A percentile compares a stretch with the other conserved stretches of the same genome.
Evolutionary conservation across 2,888 invertebrate genomes (phyloP).

Genomic region (Torymus tubicola): DNA sequence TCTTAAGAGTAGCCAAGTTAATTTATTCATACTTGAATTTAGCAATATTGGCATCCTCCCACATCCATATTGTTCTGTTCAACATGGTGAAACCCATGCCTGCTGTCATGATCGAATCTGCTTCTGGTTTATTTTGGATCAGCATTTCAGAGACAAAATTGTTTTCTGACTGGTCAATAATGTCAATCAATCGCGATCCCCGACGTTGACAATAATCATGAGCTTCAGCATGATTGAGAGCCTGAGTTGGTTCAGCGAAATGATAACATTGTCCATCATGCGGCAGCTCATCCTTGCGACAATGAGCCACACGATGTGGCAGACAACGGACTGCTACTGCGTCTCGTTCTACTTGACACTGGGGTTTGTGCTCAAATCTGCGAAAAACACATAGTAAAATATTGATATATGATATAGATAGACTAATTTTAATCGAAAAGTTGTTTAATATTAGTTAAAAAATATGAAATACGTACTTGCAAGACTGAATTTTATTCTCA

Average conservation of each 20-base stretch:
- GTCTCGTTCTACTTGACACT: conserved; percentile 72
- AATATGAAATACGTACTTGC: conserved; percentile 66
- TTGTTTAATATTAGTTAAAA: no score
- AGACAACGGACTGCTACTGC: conserved; percentile 75
- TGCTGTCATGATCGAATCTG: conserved; percentile 76
- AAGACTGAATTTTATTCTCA: conserved; percentile 75
- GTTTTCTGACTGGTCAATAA: conserved; percentile 78
- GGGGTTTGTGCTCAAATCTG: conserved; percentile 69
- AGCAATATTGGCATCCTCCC: conserved; percentile 73
- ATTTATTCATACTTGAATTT: conserved; percentile 67
- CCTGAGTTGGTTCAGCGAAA: conserved; percentile 72
- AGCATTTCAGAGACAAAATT: conserved; percentile 79
- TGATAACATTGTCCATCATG: conserved; percentile 78
- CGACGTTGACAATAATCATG: conserved; percentile 74
- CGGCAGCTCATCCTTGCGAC: conserved; percentile 77
- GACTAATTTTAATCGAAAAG: no score
- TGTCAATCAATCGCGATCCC: conserved; percentile 76
- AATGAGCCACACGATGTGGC: conserved; percentile 74
- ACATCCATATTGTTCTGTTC: conserved; percentile 75
- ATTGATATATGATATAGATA: no score
- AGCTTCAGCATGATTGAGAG: conserved; percentile 75
- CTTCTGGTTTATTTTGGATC: conserved; percentile 70
- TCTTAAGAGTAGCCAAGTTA: no score
- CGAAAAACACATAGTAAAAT: not conserved
- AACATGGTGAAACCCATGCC: conserved; percentile 76